Evolutionary conservation across 2,888 invertebrate species (phyloP), one percentile per base, ranked within the genome.

Genomic region (Eupithecia exiguata): DNA sequence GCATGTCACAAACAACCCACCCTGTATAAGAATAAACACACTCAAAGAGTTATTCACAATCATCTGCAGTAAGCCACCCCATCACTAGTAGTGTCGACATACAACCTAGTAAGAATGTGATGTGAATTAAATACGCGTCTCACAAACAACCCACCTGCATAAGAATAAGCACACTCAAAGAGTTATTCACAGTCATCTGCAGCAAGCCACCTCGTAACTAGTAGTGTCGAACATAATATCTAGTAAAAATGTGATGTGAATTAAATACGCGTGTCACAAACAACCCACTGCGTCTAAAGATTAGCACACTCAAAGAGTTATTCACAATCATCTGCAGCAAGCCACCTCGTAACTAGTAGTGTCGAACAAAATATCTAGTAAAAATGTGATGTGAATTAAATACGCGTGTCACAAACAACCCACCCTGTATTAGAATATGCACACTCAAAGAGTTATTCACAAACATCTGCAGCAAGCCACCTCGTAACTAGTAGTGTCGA

Each of bases 241-340:
- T 36, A 38, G 35, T 14, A 63, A 36, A 2, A 63, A 63, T n/a
- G 1, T 40, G 21, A 53, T 10, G 6, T 18, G 7, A 21, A 35
- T 5, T 40, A 21, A 65, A 21, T 65, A 35, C 63, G 35, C 36
- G 40, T 21, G 7, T 65, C 14, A 35, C 69, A 68, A 36, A 35
- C 38, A 65, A 69, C 10, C 25, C 79, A 69, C 30, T 1, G 1
- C 68, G 70, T 82, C 78, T 74, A 72, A 72, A 69, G 74, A 71
- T 66, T 76, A 77, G 69, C 68, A 35, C 18, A 77, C 74, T 74
- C 77, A 80, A 81, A 77, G 83, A 85, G 87, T 88, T 84, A 84
- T 85, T 84, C 84, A 84, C 84, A 84, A 86, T 87, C 87, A 86
- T 77, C 78, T 83, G 83, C 80, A 84, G 89, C 88, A 88, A 43